phyloP scores from a whole-genome alignment of 1,140 invertebrate genomes.

The Hypothenemus hampei region DNA sequence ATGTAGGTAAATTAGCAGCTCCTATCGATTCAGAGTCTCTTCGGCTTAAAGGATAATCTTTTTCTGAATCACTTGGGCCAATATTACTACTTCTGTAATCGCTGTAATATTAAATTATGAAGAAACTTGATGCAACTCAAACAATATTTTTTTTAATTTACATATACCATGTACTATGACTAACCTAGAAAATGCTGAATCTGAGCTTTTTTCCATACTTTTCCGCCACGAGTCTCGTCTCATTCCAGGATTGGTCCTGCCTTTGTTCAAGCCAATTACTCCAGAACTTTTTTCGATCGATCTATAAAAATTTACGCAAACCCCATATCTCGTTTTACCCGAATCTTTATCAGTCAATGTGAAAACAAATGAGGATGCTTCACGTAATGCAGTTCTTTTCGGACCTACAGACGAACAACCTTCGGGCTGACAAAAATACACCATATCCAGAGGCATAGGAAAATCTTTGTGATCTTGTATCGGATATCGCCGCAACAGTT shows the following conservation, averaged over 20 bases:
- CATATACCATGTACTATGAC: too few species aligned
- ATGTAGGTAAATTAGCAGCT: slow-evolving; percentile 35
- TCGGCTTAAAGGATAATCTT: slow-evolving; percentile 64
- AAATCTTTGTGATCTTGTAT: slow-evolving; percentile 97
- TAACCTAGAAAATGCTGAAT: slow-evolving; percentile 89
- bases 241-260: slow-evolving; percentile 53
- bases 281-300: slow-evolving; percentile 63
- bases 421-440: slow-evolving; percentile 99
- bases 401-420: slow-evolving; percentile 90
- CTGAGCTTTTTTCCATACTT: slow-evolving; percentile 84
- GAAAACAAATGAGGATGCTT: slow-evolving; percentile 96
- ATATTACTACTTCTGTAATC: slow-evolving; percentile 87
- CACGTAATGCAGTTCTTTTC: slow-evolving; percentile 74
- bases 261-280: slow-evolving; percentile 35
- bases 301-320: slow-evolving; percentile 98
- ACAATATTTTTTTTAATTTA: too few species aligned
- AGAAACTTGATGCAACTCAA: too few species aligned
- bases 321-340: slow-evolving; percentile 77
- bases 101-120: slow-evolving; percentile 53
- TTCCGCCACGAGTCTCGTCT: slow-evolving; percentile 82
- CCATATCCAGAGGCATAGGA: slow-evolving; percentile 93
- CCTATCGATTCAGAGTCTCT: slow-evolving; percentile 58
- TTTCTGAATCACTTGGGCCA: slow-evolving; percentile 81
- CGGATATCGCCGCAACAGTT: slow-evolving; percentile 93
- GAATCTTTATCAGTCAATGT: slow-evolving; percentile 99